Percentiles rank a stretch among this genome's conserved stretches.
These are phyloP conservation scores for Drosophila chauvacae DNA, from an alignment of 1,140 invertebrate species.

Conservation along the genomic window DNA sequence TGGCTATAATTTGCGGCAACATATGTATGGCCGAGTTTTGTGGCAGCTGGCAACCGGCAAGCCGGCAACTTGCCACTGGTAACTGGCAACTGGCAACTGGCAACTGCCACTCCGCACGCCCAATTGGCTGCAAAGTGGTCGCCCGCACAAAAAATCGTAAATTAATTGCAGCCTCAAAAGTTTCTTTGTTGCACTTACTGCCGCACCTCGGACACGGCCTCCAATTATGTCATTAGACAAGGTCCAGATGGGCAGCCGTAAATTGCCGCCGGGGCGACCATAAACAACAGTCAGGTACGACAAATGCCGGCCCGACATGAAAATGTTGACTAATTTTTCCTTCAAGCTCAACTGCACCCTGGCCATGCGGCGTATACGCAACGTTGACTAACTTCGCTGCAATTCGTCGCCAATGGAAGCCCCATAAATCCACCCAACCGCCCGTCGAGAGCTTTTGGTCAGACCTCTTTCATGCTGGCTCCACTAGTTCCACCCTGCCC, in stretches of 20 bases:
- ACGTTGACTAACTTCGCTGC: constrained; percentile 46
- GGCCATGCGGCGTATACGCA: constrained; percentile 52
- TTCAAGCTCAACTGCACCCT: constrained; percentile 7
- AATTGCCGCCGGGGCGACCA: constrained; percentile 50
- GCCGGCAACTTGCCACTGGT: constrained; percentile 5
- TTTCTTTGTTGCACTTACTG: constrained; percentile 46
- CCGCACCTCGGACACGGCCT: constrained; percentile 18
- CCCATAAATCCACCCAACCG: constrained; percentile 33
- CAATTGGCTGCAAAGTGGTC: constrained; percentile 48
- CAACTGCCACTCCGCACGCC: constrained; percentile 41
- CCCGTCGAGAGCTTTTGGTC: not conserved
- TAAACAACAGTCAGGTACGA: constrained; percentile 71
- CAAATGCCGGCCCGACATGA: constrained; percentile 61
- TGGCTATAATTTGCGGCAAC: constrained; percentile 51
- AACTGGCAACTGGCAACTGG: constrained; percentile 1
- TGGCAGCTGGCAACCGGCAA: constrained; percentile 34
- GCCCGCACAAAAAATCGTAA: constrained; percentile 59
- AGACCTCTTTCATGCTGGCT: constrained; percentile 5
- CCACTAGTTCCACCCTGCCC: not conserved
- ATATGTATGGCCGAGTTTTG: constrained; percentile 49
- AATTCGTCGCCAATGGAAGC: constrained; percentile 40
- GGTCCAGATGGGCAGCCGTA: constrained; percentile 52
- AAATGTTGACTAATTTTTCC: constrained; percentile 78
- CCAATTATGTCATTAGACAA: constrained; percentile 73
- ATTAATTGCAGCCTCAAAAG: constrained; percentile 58